A percentile compares a stretch with the other conserved stretches of the same genome.
These are phyloP conservation scores for Megastigmus dorsalis DNA, from an alignment of 2,888 invertebrate genomes.

Conservation along the genomic window DNA sequence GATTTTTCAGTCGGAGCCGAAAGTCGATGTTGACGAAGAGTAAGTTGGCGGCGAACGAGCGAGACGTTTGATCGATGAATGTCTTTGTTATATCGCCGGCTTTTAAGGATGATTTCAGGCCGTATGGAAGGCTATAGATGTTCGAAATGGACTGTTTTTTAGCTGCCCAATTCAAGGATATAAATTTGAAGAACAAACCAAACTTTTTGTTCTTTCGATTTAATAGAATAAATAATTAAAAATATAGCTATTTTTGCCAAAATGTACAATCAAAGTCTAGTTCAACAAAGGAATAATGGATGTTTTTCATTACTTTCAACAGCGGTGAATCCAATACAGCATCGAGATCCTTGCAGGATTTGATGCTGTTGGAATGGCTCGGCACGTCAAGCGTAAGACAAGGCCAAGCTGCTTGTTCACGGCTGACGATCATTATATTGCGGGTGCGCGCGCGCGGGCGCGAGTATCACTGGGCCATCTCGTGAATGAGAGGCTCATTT, in stretches of 20 bases:
- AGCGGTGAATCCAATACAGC: background rate
- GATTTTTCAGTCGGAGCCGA: slow-evolving; percentile 15
- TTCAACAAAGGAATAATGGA: too few relatives aligned
- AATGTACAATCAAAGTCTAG: too few relatives aligned
- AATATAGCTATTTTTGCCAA: too few relatives aligned
- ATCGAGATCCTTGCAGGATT: background rate
- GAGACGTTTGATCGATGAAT: slow-evolving; percentile 37
- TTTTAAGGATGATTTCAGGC: slow-evolving; percentile 23
- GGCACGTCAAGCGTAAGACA: background rate
- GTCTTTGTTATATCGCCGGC: slow-evolving; percentile 30
- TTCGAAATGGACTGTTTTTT: too few relatives aligned
- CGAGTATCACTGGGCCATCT: slow-evolving; percentile 14
- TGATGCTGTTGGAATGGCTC: slow-evolving; percentile 5
- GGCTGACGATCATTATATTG: slow-evolving; percentile 20
- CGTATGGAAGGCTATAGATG: too few relatives aligned
- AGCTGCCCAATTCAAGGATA: too few relatives aligned
- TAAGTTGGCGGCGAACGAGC: slow-evolving; percentile 3
- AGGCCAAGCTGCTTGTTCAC: slow-evolving; percentile 8
- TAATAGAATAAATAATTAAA: too few relatives aligned
- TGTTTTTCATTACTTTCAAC: too few relatives aligned
- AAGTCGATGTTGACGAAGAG: slow-evolving; percentile 9
- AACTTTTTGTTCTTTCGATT: too few relatives aligned
- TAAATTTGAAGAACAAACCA: too few relatives aligned
- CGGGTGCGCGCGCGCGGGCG: too few relatives aligned
- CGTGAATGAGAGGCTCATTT: slow-evolving; percentile 11